These are phyloP conservation scores for Neogale vison DNA, from an alignment of 2,113 vertebrate genomes.

Conservation along the genomic window DNA sequence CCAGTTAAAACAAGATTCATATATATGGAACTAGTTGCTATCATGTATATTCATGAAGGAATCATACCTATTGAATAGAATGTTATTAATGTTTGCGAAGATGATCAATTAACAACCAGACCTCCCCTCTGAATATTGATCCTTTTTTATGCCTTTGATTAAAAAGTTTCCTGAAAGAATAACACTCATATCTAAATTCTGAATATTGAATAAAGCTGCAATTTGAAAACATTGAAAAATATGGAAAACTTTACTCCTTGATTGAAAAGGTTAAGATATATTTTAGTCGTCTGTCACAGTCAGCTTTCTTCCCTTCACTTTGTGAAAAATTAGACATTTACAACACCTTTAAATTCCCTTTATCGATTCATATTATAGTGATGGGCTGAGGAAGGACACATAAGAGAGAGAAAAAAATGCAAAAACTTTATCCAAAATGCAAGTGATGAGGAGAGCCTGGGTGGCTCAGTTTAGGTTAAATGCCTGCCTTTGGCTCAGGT, in stretches of 20 bases:
- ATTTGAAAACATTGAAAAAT: neutral
- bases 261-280: neutral
- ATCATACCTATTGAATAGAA: neutral
- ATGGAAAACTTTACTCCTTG: neutral
- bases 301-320: neutral
- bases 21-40: neutral
- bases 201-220: neutral
- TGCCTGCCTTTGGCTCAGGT: neutral
- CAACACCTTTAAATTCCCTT: neutral
- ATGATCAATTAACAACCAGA: neutral
- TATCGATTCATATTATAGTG: neutral
- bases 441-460: neutral
- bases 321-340: neutral
- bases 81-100: neutral
- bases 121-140: neutral
- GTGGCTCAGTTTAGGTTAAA: neutral
- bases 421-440: neutral
- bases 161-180: neutral
- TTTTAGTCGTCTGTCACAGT: neutral
- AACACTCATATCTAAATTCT: neutral
- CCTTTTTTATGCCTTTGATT: neutral
- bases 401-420: neutral
- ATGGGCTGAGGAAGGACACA: neutral
- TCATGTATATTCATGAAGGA: neutral
- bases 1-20: neutral